Conservation (phyloP, 2,888 invertebrate species). For the Cheilosia vernalis region DNA sequence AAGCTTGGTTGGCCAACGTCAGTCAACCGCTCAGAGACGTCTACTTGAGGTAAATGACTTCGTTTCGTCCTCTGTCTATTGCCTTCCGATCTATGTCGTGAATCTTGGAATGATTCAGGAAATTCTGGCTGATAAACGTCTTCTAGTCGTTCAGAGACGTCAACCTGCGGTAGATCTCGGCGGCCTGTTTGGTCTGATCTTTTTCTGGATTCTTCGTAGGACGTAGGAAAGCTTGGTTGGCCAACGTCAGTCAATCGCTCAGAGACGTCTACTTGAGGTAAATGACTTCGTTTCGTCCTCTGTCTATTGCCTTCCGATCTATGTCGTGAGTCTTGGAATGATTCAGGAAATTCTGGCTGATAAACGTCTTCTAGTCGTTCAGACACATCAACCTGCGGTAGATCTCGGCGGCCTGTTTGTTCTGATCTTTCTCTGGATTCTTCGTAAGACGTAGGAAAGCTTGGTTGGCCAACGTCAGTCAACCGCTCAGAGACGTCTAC, state of each 20-base stretch:
- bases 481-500: background rate
- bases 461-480: constrained; percentile 16
- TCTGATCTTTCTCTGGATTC: background rate
- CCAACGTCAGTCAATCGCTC: constrained; percentile 4
- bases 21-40: background rate
- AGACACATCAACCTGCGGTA: too few species aligned
- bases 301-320: background rate
- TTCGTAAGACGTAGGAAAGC: constrained; percentile 10
- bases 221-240: constrained; percentile 9
- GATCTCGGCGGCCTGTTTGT: background rate
- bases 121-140: constrained; percentile 13
- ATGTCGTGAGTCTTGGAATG: background rate
- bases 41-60: background rate
- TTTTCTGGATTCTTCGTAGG: background rate
- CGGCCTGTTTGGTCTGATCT: background rate
- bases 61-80: background rate
- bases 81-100: background rate
- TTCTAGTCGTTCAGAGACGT: background rate
- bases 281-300: background rate
- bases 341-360: background rate
- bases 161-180: background rate
- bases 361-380: too few species aligned
- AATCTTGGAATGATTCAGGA: background rate
- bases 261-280: background rate
- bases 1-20: background rate